These are phyloP conservation scores for Callyntrura guangdongensis DNA, from an alignment of 2,888 invertebrate species.

Conservation along the genomic window DNA sequence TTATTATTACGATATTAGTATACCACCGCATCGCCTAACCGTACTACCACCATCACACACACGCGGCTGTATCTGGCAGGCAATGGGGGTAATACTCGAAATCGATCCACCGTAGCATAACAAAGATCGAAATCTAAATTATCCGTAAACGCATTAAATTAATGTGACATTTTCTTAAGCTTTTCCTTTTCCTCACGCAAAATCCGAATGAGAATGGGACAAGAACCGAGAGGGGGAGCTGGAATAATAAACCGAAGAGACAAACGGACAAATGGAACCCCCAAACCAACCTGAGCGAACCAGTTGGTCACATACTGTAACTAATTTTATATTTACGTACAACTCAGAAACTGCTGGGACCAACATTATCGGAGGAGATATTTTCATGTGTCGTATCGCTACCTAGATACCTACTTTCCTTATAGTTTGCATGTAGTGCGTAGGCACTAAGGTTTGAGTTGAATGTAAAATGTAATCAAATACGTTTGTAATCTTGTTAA, in stretches of 20 bases:
- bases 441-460: no score
- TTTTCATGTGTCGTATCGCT: neutral
- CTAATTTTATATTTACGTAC: neutral
- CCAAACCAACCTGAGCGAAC: neutral
- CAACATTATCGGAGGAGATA: neutral
- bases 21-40: neutral
- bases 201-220: neutral
- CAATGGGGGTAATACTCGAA: no score
- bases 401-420: neutral
- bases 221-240: neutral
- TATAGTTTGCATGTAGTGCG: no score
- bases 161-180: constrained; percentile 61
- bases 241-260: neutral
- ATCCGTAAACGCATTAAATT: constrained; percentile 67
- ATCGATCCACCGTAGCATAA: constrained; percentile 14
- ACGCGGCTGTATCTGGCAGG: neutral
- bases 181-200: constrained; percentile 26
- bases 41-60: neutral
- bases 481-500: no score
- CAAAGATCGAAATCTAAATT: constrained; percentile 66
- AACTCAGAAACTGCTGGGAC: neutral
- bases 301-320: neutral
- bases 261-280: neutral
- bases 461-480: no score
- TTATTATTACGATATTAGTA: constrained; percentile 14